Base-by-base conservation (phyloP, 30 jellyfish, hydroid and myxozoan species). In the Turritopsis rubra region DNA sequence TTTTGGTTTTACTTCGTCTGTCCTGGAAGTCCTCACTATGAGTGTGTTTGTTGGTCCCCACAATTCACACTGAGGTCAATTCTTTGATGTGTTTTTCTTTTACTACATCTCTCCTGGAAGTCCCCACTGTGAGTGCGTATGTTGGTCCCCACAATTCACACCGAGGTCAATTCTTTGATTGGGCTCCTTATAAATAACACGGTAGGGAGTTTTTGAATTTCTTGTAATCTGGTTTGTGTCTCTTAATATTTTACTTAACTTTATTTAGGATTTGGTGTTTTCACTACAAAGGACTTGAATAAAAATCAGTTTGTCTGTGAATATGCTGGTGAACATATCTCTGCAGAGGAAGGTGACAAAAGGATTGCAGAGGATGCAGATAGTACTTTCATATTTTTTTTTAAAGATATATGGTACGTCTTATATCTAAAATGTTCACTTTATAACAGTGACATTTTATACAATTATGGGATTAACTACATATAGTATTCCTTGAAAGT, bases 271-370 rank as follows among this genome's bases (percentile, higher is more conserved):
- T 86, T 97, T 19, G 96, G 97, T 17, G 90, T 94, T 1, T 94
- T 94, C 88, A 89, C 97, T 3, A 71, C 83, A 16, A 79, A 66
- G 30, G 90, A 79, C 23, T 89, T 94, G 84, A 65, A 71, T 74
- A 86, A 78, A 82, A 97, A 94, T 23, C 97, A 94, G 20, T 87
- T 94, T 23, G 75, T 94, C 18, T 89, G 97, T 83, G 99, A 94
- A 78, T 94, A 94, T 80, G 94, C 91, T 71, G 99, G 99, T 0
- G 97, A 94, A 22, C 88, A 89, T 68, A 77, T 94, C 74, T 88
- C 79, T 79, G 75, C 65, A 53, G 85, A 77, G 68, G 89, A 65
- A 29, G 97, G 96, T 13, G 52, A 52, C 79, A 82, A 81, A 66
- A 87, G 96, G 19, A 97, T 89, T 71, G 29, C 27, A 30, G 83